Conservation (phyloP, 2,797 vertebrate genomes). For the Schizopygopsis pylzovi region DNA sequence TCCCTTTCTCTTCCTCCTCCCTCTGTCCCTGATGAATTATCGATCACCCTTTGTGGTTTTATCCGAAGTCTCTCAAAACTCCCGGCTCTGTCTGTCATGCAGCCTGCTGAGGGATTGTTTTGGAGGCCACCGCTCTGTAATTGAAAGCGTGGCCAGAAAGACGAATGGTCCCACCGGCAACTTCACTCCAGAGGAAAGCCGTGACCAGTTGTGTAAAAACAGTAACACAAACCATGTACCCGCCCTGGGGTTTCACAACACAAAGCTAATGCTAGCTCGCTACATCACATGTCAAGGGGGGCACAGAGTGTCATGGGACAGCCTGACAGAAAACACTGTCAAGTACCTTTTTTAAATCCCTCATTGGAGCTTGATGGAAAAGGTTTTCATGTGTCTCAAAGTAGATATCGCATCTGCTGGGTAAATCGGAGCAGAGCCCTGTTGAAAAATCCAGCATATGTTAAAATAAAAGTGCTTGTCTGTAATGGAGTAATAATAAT, state of each 20-base stretch:
- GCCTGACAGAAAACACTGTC: slow-evolving; percentile 31
- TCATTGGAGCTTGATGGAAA: slow-evolving; percentile 37
- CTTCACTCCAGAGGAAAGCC: slow-evolving; percentile 26
- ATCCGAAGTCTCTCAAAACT: slow-evolving; percentile 62
- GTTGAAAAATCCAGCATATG: too few relatives aligned
- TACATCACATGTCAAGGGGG: slow-evolving; percentile 29
- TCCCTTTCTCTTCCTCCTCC: slow-evolving; percentile 19
- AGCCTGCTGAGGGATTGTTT: slow-evolving; percentile 50
- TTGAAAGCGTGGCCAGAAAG: slow-evolving; percentile 59
- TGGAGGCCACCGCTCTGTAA: slow-evolving; percentile 53
- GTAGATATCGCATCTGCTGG: slow-evolving; percentile 16
- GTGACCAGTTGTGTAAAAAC: slow-evolving; percentile 27
- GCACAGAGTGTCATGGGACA: background rate
- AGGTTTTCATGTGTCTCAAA: slow-evolving; percentile 26
- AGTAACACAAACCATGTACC: slow-evolving; percentile 1
- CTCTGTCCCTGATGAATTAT: slow-evolving; percentile 64
- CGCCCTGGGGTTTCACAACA: background rate
- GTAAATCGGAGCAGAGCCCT: background rate
- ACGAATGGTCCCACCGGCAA: slow-evolving; percentile 47
- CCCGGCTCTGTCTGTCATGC: slow-evolving; percentile 56
- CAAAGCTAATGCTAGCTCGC: background rate
- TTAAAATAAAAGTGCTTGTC: too few relatives aligned
- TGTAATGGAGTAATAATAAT: too few relatives aligned
- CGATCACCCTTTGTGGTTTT: slow-evolving; percentile 64
- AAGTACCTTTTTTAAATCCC: slow-evolving; percentile 29